A percentile compares a stretch with the other conserved stretches of the same genome.
Evolutionary conservation across 2,113 vertebrate species (phyloP).

Genomic region (Rhizomys pruinosus): DNA sequence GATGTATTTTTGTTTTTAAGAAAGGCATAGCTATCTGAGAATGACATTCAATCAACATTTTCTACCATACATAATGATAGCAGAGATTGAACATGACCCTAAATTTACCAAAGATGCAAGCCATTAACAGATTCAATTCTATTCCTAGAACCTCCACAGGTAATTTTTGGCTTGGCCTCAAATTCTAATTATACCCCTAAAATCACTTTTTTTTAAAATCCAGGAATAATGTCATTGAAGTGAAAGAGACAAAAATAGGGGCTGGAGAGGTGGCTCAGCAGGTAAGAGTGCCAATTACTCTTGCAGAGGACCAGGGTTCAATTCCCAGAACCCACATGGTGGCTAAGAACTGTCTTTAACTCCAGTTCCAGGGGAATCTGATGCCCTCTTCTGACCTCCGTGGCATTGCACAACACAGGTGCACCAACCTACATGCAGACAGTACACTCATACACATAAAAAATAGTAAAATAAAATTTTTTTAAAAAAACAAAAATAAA

Average conservation of each 20-base stretch:
- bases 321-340: too few species aligned
- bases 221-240: conserved; percentile 56
- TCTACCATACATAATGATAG: conserved; percentile 29
- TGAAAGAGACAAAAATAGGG: conserved; percentile 39
- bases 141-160: conserved; percentile 42
- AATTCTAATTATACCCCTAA: conserved; percentile 64
- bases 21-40: conserved; percentile 51
- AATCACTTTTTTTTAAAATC: conserved; percentile 50
- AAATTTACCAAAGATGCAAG: background rate
- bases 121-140: conserved; percentile 45
- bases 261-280: too few species aligned
- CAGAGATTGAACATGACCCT: background rate
- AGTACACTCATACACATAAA: too few species aligned
- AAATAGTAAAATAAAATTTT: too few species aligned
- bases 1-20: conserved; percentile 15
- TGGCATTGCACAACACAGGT: too few species aligned
- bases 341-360: too few species aligned
- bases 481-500: too few species aligned
- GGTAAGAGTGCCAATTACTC: too few species aligned
- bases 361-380: too few species aligned
- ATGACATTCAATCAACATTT: background rate
- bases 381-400: too few species aligned
- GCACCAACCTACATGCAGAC: too few species aligned
- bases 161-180: conserved; percentile 46
- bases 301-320: too few species aligned